phyloP scores from a whole-genome alignment of 2,113 vertebrate species.

The Colistium nudipinnis region DNA sequence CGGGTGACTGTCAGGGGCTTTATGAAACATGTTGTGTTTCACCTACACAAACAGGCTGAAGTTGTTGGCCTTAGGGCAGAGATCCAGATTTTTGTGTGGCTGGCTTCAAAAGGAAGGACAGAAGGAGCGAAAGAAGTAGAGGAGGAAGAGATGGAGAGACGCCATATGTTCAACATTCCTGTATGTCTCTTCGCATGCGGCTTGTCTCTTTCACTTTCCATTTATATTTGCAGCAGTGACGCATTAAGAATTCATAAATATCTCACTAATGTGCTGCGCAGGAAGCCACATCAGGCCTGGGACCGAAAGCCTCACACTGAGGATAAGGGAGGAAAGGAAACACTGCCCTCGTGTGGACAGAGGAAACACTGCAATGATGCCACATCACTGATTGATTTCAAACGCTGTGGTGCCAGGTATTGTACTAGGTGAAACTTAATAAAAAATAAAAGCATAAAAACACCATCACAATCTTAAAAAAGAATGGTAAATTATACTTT shows the following conservation, averaged over 20 bases:
- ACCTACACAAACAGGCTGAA: conserved; percentile 10
- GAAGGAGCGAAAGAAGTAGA: conserved; percentile 8
- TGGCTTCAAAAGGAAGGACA: conserved; percentile 19
- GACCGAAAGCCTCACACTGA: conserved; percentile 18
- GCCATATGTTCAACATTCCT: conserved; percentile 20
- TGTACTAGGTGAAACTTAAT: background rate
- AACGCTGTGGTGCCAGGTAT: background rate
- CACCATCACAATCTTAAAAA: too few relatives aligned
- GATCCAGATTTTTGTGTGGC: conserved; percentile 53
- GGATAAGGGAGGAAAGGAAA: background rate
- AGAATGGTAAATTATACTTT: too few relatives aligned
- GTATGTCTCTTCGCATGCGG: conserved; percentile 38
- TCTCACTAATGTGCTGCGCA: conserved; percentile 54
- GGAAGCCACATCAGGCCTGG: conserved; percentile 29
- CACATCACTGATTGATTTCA: background rate
- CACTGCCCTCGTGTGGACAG: conserved; percentile 65
- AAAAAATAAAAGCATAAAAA: background rate
- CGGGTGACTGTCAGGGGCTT: conserved; percentile 1
- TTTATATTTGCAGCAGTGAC: conserved; percentile 27
- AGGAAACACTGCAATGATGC: conserved; percentile 21
- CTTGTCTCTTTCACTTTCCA: conserved; percentile 16
- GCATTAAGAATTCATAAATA: conserved; percentile 39
- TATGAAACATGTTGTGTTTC: conserved; percentile 19
- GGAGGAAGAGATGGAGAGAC: conserved; percentile 26
- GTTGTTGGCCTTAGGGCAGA: background rate